Percentiles rank a stretch among this genome's conserved stretches.
phyloP scores from a whole-genome alignment of 2,888 invertebrate species.

The Penaeus monodon region DNA sequence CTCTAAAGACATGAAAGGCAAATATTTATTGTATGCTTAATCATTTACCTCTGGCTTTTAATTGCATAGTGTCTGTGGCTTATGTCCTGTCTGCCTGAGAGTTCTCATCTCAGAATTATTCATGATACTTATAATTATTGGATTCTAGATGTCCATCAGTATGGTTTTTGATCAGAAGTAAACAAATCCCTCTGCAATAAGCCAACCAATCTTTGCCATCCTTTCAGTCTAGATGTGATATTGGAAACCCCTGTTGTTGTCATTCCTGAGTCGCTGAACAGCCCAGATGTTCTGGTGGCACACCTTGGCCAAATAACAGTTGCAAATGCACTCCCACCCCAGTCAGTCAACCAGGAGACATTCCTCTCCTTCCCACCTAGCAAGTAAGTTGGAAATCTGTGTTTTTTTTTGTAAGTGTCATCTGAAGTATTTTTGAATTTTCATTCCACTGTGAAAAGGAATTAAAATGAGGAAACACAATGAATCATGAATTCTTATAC shows the following conservation, averaged over 20 bases:
- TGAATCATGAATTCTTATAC: too few species aligned
- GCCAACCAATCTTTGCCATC: neutral
- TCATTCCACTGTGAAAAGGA: neutral
- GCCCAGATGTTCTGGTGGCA: conserved; percentile 87
- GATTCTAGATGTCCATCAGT: too few species aligned
- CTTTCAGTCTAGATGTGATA: conserved; percentile 77
- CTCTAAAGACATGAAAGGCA: too few species aligned
- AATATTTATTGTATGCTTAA: too few species aligned
- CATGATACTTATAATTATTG: too few species aligned
- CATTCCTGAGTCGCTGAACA: conserved; percentile 82
- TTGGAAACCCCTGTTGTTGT: conserved; percentile 93
- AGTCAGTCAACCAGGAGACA: neutral
- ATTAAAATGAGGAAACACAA: too few species aligned
- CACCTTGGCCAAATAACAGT: conserved; percentile 90
- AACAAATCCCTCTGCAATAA: neutral
- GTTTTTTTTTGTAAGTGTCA: conserved; percentile 2
- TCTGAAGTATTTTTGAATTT: neutral
- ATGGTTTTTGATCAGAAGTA: neutral
- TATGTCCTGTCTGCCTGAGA: too few species aligned
- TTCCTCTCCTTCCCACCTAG: conserved; percentile 41
- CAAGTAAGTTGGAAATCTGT: conserved; percentile 30
- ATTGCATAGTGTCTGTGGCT: too few species aligned
- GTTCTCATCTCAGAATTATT: too few species aligned
- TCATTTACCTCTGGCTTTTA: too few species aligned
- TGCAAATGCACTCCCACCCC: conserved; percentile 65